Base-by-base conservation (phyloP, 2,888 invertebrate species). In the Prenolepis imparis region DNA sequence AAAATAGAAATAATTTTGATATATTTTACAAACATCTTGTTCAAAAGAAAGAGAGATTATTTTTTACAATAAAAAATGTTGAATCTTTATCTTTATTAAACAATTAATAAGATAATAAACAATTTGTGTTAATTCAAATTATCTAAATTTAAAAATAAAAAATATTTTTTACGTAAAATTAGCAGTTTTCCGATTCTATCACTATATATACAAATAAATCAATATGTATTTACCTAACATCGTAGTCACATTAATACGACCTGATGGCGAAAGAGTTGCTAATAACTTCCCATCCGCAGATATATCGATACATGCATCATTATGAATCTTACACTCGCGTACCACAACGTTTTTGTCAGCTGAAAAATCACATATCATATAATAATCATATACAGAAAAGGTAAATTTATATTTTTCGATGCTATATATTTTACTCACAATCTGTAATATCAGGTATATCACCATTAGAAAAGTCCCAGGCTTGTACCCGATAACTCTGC, bases 221-320 rank as follows among this genome's bases (percentile, higher is more conserved):
- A 72, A 57, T 21, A n/a, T 1, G 18, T 36, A 73, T 41, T 75
- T 94, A 97, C 97, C 97, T 88, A 98, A 95, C 95, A 97, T 96
- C 86, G 97, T 97, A 87, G 97, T 96, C 28, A 96, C 96, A 92
- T 96, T 96, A 72, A 97, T 95, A 87, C 97, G 96, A 55, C 96
- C 97, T 9, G 97, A 96, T 1, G 97, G 97, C 39, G 97, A 95
- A 86, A 98, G 95, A 0, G 98, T 97, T 9, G 97, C 98, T 85
- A 98, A 95, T 78, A 97, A 95, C 41, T 96, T 96, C 24, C 98
- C 98, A 93, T 98, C 97, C 84, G 96, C 96, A 15, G 98, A 98
- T 90, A 98, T 97, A 93, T 98, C 98, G 88, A 98, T 97, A 93
- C 97, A 98, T 41, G 98, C 98, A 93, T 98, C 98, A 93, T 98